A percentile compares a stretch with the other conserved stretches of the same genome.
These are phyloP conservation scores for Xylocopa sonorina DNA, from an alignment of 1,140 invertebrate species.

Conservation along the genomic window DNA sequence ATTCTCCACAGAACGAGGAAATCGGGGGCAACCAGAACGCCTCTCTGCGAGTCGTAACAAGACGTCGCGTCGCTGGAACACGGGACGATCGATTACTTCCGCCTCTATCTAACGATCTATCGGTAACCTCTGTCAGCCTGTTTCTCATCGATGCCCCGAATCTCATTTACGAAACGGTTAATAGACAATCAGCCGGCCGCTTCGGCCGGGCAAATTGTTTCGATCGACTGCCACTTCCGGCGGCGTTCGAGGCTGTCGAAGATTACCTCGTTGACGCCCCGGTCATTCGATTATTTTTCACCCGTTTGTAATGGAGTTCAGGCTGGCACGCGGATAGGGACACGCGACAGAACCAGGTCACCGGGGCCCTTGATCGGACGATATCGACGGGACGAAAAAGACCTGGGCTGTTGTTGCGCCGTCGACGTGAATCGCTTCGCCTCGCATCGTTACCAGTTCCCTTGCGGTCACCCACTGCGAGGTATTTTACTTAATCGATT, in stretches of 20 bases:
- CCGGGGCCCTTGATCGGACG: not conserved
- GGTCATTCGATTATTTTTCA: constrained; percentile 66
- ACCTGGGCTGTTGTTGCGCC: not conserved
- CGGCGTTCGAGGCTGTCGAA: constrained; percentile 53
- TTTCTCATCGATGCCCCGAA: constrained; percentile 54
- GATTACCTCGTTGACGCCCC: constrained; percentile 56
- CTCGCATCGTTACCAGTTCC: not conserved
- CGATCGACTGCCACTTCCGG: constrained; percentile 78
- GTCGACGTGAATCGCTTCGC: constrained; percentile 14
- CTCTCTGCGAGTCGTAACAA: not conserved
- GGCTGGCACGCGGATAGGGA: not conserved
- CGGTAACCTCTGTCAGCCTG: constrained; percentile 43
- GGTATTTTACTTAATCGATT: constrained; percentile 15
- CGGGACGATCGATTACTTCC: constrained; percentile 50
- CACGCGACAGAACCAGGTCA: not conserved
- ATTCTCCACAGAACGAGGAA: not conserved
- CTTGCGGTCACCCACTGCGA: too few species aligned
- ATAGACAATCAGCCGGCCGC: constrained; percentile 77
- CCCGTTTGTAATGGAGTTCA: constrained; percentile 43
- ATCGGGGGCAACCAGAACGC: not conserved
- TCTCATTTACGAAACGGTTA: constrained; percentile 74
- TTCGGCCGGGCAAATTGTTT: constrained; percentile 76
- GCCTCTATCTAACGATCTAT: constrained; percentile 42
- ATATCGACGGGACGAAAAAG: not conserved
- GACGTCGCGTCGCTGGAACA: not conserved